These are phyloP conservation scores for Ivindomyrus marchei DNA, from an alignment of 2,113 vertebrate species.

Conservation along the genomic window DNA sequence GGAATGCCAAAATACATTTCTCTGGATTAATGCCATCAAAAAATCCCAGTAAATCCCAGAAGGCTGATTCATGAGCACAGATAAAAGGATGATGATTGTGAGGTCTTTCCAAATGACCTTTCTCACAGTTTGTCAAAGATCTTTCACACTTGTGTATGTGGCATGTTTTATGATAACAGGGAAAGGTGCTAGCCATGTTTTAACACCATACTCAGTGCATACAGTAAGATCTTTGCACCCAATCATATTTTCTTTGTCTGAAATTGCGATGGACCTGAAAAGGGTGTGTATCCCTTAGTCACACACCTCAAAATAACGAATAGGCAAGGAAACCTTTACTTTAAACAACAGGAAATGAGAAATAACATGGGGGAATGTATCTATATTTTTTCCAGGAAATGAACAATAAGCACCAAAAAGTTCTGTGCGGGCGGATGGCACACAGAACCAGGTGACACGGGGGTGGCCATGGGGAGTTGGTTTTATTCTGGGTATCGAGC, in stretches of 20 bases:
- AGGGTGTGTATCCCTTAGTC: neutral
- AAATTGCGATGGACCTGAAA: neutral
- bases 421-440: neutral
- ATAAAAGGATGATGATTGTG: neutral
- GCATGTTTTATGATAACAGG: neutral
- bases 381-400: neutral
- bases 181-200: neutral
- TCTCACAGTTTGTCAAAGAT: slow-evolving; percentile 5
- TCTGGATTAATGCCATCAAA: neutral
- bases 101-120: neutral
- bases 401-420: neutral
- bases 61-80: neutral
- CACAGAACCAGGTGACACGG: neutral
- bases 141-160: neutral
- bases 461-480: neutral
- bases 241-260: neutral
- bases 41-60: slow-evolving; percentile 3
- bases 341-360: neutral
- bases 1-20: neutral
- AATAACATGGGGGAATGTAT: neutral
- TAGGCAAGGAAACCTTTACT: neutral
- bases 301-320: neutral
- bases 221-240: neutral
- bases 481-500: neutral
- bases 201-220: neutral